Percentiles rank a stretch among this genome's conserved stretches.
Conservation (phyloP, 2,113 vertebrate genomes). For the Camelus dromedarius region DNA sequence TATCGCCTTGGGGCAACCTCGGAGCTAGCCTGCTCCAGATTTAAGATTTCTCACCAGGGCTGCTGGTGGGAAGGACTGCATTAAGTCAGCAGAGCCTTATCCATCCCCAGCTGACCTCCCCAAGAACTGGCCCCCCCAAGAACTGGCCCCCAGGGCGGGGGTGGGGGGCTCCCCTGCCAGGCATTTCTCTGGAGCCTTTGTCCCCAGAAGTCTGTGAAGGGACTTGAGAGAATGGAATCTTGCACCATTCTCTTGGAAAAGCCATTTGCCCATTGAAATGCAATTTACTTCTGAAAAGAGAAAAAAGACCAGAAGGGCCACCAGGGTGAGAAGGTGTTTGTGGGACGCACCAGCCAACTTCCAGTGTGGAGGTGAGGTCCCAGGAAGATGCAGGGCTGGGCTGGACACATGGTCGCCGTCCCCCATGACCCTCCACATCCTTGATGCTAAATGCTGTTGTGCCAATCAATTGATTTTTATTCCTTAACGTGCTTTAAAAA, state of each 20-base stretch:
- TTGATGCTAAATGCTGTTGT: neutral
- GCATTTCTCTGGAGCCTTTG: neutral
- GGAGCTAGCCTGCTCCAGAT: neutral
- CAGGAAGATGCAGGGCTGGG: constrained; percentile 70
- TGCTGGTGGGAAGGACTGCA: neutral
- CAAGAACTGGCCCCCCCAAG: neutral
- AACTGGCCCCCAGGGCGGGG: neutral
- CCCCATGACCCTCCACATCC: neutral
- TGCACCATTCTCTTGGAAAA: constrained; percentile 33
- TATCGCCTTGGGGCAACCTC: neutral
- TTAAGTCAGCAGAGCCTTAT: neutral
- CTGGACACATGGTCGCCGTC: neutral
- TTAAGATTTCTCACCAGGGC: neutral
- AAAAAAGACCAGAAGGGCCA: constrained; percentile 3
- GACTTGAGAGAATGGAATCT: constrained; percentile 9
- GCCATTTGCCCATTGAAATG: constrained; percentile 50
- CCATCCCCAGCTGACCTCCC: neutral
- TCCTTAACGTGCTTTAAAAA: neutral
- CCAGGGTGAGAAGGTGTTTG: constrained; percentile 67
- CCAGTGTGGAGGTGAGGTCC: constrained; percentile 64
- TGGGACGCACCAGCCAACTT: constrained; percentile 62
- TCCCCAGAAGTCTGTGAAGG: neutral
- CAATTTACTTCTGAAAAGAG: constrained; percentile 12
- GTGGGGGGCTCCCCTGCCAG: neutral
- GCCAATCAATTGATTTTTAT: neutral